Base-by-base conservation (phyloP, 92 coral and sea anemone genomes). In the Parazoanthus swiftii region DNA sequence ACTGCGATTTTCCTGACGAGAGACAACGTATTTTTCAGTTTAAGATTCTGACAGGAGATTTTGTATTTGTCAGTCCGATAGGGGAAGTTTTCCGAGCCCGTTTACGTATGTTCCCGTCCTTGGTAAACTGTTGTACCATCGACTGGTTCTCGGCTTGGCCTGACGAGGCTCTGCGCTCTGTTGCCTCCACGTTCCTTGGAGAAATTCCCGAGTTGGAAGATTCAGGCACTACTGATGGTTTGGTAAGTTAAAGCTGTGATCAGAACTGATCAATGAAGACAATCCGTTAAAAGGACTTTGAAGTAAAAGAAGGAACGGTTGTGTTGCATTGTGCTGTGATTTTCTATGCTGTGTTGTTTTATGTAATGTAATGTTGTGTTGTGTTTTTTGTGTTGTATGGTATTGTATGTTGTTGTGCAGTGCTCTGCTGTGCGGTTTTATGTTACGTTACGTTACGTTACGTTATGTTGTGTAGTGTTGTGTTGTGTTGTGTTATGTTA, bases 121-220 rank as follows among this genome's bases (percentile, higher is more conserved):
- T 97, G 39, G 99, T 97, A 65, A 97, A 95, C 90, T 97, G 99
- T 81, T 97, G 99, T 78, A 97, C 99, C 29, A 97, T 97, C 73
- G 99, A 97, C 78, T 97, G 99, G 99, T 97, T 97, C 94, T 95
- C 98, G 0, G 99, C 98, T 21, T 97, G 99, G 99, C 99, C 99
- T 18, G 93, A 94, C 29, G 99, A 95, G 90, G 99, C 99, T 39
- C 88, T 97, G 80, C 95, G 96, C 50, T 97, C 99, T 23, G 99
- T 97, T 16, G 98, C 99, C 8, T 93, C 98, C 10, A 94, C 96
- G n/a, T 97, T 97, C 90, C 94, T 97, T 25, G 98, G 95, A 29
- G 99, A 97, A 85, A 97, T 97, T n/a, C 98, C 93, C 35, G 99
- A 97, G 84, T 90, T 97, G 65, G 99, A 97, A 71, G 99, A 97